phyloP scores from a whole-genome alignment of 2,888 invertebrate genomes.

The Dryadula phaetusa region DNA sequence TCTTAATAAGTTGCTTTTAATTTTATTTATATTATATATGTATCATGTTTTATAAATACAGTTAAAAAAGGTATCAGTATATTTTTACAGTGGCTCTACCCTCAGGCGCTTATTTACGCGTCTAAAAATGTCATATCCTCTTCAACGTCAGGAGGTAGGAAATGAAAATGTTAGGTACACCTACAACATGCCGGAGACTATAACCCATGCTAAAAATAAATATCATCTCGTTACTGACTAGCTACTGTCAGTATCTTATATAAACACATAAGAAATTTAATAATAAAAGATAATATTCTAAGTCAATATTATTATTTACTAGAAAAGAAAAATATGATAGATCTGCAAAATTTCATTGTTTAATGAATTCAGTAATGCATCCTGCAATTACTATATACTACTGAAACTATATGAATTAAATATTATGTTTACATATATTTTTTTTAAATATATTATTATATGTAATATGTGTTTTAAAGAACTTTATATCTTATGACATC shows the following conservation, averaged over 20 bases:
- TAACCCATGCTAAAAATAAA: neutral
- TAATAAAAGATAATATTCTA: no score
- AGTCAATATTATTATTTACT: neutral
- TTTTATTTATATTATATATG: neutral
- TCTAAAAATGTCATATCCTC: constrained; percentile 13
- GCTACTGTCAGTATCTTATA: neutral
- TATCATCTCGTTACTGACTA: neutral
- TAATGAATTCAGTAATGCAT: neutral
- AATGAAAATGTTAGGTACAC: constrained; percentile 20
- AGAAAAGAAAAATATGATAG: neutral
- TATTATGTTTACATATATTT: neutral
- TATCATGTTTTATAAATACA: neutral
- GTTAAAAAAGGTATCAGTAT: neutral
- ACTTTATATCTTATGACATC: constrained; percentile 3
- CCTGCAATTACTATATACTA: no score
- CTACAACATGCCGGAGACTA: neutral
- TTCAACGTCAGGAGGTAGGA: constrained; percentile 13
- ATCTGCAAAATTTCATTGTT: neutral
- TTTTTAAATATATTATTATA: neutral
- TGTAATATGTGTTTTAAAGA: neutral
- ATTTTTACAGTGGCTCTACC: neutral
- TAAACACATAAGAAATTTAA: neutral
- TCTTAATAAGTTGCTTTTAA: no score
- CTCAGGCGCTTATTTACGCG: constrained; percentile 3
- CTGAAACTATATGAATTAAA: neutral